These are phyloP conservation scores for Agrotis puta DNA, from an alignment of 2,888 invertebrate species.

Conservation along the genomic window DNA sequence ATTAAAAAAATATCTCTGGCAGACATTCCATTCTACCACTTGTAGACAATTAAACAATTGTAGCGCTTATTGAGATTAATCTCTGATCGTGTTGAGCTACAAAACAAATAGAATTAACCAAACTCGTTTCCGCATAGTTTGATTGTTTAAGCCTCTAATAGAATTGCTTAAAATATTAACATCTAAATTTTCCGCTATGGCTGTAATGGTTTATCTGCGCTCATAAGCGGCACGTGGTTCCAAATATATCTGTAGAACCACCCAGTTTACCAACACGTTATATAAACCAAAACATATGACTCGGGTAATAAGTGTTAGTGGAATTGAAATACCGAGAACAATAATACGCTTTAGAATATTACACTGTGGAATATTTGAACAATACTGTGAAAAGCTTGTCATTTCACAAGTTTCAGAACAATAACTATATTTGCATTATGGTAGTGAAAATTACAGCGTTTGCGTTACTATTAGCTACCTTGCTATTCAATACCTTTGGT, in stretches of 20 bases:
- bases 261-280: constrained; percentile 41
- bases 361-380: constrained; percentile 35
- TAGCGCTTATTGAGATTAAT: constrained; percentile 49
- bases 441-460: constrained; percentile 31
- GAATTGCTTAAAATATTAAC: constrained; percentile 34
- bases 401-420: constrained; percentile 46
- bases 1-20: constrained; percentile 17
- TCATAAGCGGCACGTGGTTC: constrained; percentile 48
- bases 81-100: constrained; percentile 35
- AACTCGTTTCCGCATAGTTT: constrained; percentile 25
- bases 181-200: constrained; percentile 9
- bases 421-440: constrained; percentile 33
- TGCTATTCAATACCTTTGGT: constrained; percentile 6
- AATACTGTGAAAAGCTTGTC: constrained; percentile 54
- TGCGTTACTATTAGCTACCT: constrained; percentile 9
- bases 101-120: constrained; percentile 38
- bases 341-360: constrained; percentile 34
- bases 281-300: constrained; percentile 35
- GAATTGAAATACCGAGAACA: constrained; percentile 45
- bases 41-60: constrained; percentile 50
- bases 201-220: constrained; percentile 34
- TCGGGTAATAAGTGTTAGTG: constrained; percentile 45
- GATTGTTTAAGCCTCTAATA: constrained; percentile 20
- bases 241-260: constrained; percentile 37
- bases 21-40: constrained; percentile 31